These are phyloP conservation scores for Ctenicera cuprea DNA, from an alignment of 2,888 invertebrate genomes.

Conservation along the genomic window DNA sequence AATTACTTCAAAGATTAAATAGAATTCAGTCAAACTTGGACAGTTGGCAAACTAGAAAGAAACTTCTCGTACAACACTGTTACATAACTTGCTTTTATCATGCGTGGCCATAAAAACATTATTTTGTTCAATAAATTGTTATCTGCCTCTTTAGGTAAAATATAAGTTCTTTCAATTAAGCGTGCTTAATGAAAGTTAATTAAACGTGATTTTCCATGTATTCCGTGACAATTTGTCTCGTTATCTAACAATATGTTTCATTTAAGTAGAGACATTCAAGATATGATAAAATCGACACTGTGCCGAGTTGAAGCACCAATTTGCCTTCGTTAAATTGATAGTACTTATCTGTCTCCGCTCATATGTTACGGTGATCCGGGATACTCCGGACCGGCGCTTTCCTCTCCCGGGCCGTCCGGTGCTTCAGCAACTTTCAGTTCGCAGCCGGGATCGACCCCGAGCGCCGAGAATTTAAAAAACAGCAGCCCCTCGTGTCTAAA, in stretches of 20 bases:
- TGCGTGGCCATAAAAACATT: too few species aligned
- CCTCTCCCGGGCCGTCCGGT: slow-evolving; percentile 71
- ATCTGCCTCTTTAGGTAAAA: too few species aligned
- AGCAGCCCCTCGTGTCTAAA: slow-evolving; percentile 19
- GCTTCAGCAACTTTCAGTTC: slow-evolving; percentile 65
- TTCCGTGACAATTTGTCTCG: background rate
- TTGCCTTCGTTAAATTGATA: slow-evolving; percentile 49
- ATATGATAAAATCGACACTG: slow-evolving; percentile 28
- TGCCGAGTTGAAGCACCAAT: slow-evolving; percentile 33
- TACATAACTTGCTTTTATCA: too few species aligned
- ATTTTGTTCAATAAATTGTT: too few species aligned
- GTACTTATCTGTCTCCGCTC: slow-evolving; percentile 52
- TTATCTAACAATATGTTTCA: slow-evolving; percentile 6
- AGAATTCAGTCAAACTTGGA: too few species aligned
- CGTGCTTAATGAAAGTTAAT: too few species aligned
- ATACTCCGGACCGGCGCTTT: slow-evolving; percentile 74
- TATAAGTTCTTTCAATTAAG: too few species aligned
- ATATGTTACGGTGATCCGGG: slow-evolving; percentile 47
- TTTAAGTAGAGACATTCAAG: slow-evolving; percentile 17
- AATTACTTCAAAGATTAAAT: too few species aligned
- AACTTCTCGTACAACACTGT: too few species aligned
- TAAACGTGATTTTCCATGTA: too few species aligned
- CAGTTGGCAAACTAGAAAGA: too few species aligned
- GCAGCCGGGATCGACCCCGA: slow-evolving; percentile 68
- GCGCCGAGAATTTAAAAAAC: slow-evolving; percentile 53